Percentiles rank a stretch among this genome's conserved stretches.
Evolutionary conservation across 2,888 invertebrate species (phyloP).

Genomic region (Lingula anatina): DNA sequence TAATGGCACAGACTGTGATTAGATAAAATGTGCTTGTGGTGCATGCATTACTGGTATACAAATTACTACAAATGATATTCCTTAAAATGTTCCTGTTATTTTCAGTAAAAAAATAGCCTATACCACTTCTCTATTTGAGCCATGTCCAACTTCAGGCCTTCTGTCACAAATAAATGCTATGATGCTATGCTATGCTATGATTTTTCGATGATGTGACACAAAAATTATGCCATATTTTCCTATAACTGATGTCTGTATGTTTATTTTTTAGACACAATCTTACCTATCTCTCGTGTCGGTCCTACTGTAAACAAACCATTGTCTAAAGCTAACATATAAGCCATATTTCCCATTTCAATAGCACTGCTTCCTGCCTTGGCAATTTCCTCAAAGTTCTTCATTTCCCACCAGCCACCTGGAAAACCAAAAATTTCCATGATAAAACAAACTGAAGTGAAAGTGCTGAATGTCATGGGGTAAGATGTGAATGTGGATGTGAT

Average conservation of each 20-base stretch:
- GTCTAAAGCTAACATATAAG: slow-evolving; percentile 77
- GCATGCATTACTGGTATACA: too few species aligned
- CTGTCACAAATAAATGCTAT: too few species aligned
- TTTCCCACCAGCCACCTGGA: slow-evolving; percentile 77
- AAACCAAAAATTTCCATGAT: neutral
- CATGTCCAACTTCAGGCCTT: too few species aligned
- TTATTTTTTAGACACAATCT: neutral
- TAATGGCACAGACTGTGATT: too few species aligned
- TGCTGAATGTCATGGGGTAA: neutral
- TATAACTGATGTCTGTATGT: neutral
- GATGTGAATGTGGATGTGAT: neutral
- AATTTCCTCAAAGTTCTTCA: slow-evolving; percentile 57
- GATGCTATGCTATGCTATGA: too few species aligned
- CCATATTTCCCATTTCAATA: slow-evolving; percentile 69
- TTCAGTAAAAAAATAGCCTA: too few species aligned
- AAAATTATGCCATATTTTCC: neutral
- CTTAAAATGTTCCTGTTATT: too few species aligned
- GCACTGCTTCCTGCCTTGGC: slow-evolving; percentile 74
- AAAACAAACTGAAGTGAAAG: too few species aligned
- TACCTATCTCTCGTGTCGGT: slow-evolving; percentile 68
- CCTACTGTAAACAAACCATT: slow-evolving; percentile 91
- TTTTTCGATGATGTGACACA: too few species aligned
- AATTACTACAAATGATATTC: too few species aligned
- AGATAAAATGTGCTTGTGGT: too few species aligned
- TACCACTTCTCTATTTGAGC: too few species aligned